Conservation (phyloP, 2,113 vertebrate genomes). For the Corythornis cristatus region DNA sequence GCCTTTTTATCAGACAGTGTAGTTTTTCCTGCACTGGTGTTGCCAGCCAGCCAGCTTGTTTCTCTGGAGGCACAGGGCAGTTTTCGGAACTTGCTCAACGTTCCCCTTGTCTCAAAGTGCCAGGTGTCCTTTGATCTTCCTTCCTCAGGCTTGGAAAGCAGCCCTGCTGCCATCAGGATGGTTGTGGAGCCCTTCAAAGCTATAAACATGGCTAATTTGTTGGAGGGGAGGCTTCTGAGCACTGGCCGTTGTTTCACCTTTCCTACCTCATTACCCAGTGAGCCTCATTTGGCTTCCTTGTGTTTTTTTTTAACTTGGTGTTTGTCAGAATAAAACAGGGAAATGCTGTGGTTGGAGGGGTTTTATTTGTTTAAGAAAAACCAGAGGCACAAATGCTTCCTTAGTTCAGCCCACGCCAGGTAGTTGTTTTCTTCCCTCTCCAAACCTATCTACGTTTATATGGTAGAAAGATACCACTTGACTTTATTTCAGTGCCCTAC, state of each 20-base stretch:
- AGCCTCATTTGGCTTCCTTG: not conserved
- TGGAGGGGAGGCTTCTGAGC: not conserved
- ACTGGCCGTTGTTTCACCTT: not conserved
- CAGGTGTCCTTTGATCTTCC: not conserved
- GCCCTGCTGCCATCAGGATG: not conserved
- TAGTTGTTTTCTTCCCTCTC: not conserved
- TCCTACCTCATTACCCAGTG: not conserved
- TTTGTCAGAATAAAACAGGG: not conserved
- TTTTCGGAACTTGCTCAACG: not conserved
- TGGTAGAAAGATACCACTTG: not conserved
- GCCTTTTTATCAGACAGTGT: not conserved
- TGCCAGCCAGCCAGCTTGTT: not conserved
- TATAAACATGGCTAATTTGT: not conserved
- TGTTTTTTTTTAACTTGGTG: not conserved
- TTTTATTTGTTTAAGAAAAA: not conserved
- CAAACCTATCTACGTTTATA: not conserved
- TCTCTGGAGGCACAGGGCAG: not conserved
- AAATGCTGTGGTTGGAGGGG: not conserved
- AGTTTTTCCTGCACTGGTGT: not conserved
- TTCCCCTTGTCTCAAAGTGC: not conserved
- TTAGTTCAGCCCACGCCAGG: not conserved
- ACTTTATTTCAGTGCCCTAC: conserved; percentile 21
- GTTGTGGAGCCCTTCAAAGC: not conserved
- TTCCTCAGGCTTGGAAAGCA: not conserved
- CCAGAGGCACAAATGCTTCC: not conserved